A percentile compares a stretch with the other conserved stretches of the same genome.
phyloP scores from a whole-genome alignment of 1,140 invertebrate species.

The Nephila pilipes region DNA sequence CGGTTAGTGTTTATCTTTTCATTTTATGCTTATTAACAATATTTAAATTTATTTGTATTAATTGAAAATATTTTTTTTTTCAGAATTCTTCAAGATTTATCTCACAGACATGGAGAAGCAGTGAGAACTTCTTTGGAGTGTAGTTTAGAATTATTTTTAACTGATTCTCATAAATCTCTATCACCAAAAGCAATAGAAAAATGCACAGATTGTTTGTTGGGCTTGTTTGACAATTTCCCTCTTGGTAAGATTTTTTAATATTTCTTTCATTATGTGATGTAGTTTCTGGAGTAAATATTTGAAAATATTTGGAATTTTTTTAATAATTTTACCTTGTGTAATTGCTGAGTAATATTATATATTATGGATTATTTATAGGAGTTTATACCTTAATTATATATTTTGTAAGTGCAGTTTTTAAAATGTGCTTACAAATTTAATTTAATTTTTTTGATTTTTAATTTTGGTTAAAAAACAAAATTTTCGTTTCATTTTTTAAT shows the following conservation, averaged over 20 bases:
- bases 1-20: background rate
- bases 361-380: too few relatives aligned
- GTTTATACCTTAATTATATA: too few relatives aligned
- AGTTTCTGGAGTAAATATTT: too few relatives aligned
- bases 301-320: too few relatives aligned
- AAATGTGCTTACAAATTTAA: too few relatives aligned
- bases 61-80: background rate
- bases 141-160: background rate
- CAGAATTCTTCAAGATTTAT: conserved; percentile 13
- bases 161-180: background rate
- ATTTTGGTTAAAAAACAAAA: too few relatives aligned
- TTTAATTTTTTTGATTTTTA: too few relatives aligned
- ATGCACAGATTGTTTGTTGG: background rate
- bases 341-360: too few relatives aligned
- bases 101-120: background rate
- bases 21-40: background rate
- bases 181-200: background rate
- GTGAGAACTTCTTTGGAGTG: background rate
- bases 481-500: too few relatives aligned
- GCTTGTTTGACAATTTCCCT: conserved; percentile 21
- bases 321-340: too few relatives aligned
- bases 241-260: background rate
- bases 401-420: too few relatives aligned
- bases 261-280: background rate
- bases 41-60: background rate